Conservation (phyloP, 2,888 invertebrate species). For the Anthophora plumipes region DNA sequence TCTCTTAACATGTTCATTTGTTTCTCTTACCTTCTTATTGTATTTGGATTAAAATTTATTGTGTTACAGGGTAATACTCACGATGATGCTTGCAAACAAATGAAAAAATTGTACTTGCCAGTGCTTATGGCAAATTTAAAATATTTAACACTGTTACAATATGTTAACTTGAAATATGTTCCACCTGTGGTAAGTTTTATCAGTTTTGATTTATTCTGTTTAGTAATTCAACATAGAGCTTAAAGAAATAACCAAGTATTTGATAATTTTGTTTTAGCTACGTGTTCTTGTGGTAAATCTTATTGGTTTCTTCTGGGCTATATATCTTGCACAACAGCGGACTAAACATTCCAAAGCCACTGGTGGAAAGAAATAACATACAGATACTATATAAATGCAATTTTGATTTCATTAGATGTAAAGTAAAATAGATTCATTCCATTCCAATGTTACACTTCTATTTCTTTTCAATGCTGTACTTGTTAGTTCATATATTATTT, state of each 20-base stretch:
- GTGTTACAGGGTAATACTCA: slow-evolving; percentile 88
- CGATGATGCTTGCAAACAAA: slow-evolving; percentile 87
- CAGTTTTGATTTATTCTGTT: not conserved
- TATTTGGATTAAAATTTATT: not conserved
- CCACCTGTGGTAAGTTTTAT: slow-evolving; percentile 88
- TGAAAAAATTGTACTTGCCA: slow-evolving; percentile 88
- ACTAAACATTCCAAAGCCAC: slow-evolving; percentile 84
- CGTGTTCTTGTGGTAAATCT: slow-evolving; percentile 90
- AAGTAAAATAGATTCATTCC: not conserved
- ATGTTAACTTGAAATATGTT: slow-evolving; percentile 90
- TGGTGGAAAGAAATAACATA: slow-evolving; percentile 49
- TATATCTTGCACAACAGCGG: slow-evolving; percentile 90
- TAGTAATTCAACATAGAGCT: not conserved
- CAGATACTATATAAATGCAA: slow-evolving; percentile 1
- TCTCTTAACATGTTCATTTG: not conserved
- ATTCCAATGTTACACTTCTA: slow-evolving; percentile 13
- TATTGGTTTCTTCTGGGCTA: slow-evolving; percentile 92
- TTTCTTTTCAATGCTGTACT: slow-evolving; percentile 13
- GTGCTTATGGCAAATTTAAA: slow-evolving; percentile 91
- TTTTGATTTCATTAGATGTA: slow-evolving; percentile 11
- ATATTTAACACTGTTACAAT: slow-evolving; percentile 90
- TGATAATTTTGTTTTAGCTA: slow-evolving; percentile 85
- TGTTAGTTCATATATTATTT: not conserved
- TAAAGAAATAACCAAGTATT: slow-evolving; percentile 21
- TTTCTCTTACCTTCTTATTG: not conserved